Evolutionary conservation across 2,888 invertebrate genomes (phyloP), one percentile per base, ranked within the genome.

Genomic region (Tachina fera): DNA sequence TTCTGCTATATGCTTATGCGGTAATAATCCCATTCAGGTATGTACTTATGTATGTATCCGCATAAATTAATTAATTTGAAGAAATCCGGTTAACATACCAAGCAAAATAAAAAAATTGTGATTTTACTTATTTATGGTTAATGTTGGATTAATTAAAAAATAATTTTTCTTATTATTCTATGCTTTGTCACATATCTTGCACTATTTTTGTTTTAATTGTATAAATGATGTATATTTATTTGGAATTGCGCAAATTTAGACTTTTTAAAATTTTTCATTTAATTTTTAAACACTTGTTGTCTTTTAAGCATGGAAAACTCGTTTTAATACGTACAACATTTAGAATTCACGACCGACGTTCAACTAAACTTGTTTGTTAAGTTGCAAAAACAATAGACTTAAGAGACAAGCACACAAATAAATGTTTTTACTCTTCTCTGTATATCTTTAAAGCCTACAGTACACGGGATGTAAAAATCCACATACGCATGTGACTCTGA

Each of bases 231-330:
- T 39, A 60, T 49, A 61, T 53, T 14, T 9, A 31, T n/a, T 39
- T 9, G 39, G 19, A 31, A 31, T 13, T 22, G 14, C 39, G 39
- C 31, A 41, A 16, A 60, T 13, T 4, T 19, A 67, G 6, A 80
- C 49, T 80, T 31, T 6, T 80, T 80, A 65, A 72, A 72, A 67
- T 16, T 72, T 53, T 72, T 72, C 10, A 39, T 78, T 63, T 5
- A 60, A 16, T 47, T 58, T 45, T 47, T 0, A n/a, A 9, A 9
- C 51, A 31, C 31, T 56, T 53, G 63, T 5, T 53, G 13, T 16
- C 9, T 43, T 10, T 9, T 19, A 60, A 9, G 5, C 43, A 16
- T 10, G 9, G 1, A 41, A 60, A 9, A 61, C 58, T 22, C 22
- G 16, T 39, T 49, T 49, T 11, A 56, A 10, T 31, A 49, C 10